Evolutionary conservation across 2,113 vertebrate species (phyloP).

Genomic region (Gila orcuttii): DNA sequence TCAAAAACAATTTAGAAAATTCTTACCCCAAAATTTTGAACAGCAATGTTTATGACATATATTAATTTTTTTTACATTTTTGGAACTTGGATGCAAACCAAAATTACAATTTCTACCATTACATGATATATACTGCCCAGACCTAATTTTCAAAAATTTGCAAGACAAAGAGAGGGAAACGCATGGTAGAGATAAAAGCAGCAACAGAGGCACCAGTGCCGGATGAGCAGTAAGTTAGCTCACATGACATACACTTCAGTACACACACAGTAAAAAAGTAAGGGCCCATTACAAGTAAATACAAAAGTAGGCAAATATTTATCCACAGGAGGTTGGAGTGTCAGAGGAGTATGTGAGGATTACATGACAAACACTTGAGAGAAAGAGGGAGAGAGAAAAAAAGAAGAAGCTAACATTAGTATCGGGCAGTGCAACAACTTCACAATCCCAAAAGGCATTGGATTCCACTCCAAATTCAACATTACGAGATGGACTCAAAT

Average conservation of each 20-base stretch:
- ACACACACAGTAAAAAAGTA: conserved; percentile 41
- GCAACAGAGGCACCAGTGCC: background rate
- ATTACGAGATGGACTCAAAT: background rate
- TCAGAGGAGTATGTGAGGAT: conserved; percentile 33
- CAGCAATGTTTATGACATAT: too few species aligned
- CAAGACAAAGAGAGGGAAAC: background rate
- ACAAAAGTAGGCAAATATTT: conserved; percentile 49
- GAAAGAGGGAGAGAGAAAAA: background rate
- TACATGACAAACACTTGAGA: conserved; percentile 35
- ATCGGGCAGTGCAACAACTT: background rate
- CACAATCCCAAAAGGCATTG: background rate
- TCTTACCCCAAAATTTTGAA: too few species aligned
- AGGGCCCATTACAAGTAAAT: conserved; percentile 36
- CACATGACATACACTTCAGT: conserved; percentile 37
- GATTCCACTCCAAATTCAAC: background rate
- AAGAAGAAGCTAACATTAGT: conserved; percentile 8
- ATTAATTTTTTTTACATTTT: background rate
- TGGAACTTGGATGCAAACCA: background rate
- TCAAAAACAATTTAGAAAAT: too few species aligned
- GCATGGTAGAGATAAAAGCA: background rate
- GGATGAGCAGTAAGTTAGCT: background rate
- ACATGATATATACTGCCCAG: background rate
- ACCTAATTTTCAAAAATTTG: background rate
- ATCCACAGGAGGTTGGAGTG: conserved; percentile 43
- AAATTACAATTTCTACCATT: background rate